Base-by-base conservation (phyloP, 2,113 vertebrate species). In the Oreocharis arfaki region DNA sequence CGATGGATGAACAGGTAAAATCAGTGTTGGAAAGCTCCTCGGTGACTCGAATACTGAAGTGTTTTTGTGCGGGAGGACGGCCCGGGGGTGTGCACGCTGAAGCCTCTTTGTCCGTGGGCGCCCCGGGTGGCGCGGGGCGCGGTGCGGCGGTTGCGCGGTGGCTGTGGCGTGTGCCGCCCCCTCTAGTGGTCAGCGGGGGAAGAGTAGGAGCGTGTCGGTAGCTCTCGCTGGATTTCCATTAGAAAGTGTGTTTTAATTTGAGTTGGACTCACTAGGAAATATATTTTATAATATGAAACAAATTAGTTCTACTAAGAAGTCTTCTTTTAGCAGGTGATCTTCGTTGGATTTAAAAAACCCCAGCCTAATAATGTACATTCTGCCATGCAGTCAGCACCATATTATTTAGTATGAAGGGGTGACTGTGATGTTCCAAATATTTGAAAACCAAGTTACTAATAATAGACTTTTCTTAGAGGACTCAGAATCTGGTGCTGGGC, bases 21-120 rank as follows among this genome's bases (percentile, higher is more conserved):
- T 28, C 13, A 21, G 1, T 11, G 16, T 30, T 49, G 55, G 4
- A 41, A 61, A n/a, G 63, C 56, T 63, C 20, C 21, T 70, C 6
- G 4, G 46, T 65, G 50, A 7, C 23, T 47, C 0, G 35, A 23
- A 9, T 16, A 5, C 1, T 7, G 4, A 4, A 10, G 22, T 39
- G 13, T 57, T 59, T 64, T 13, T 39, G 82, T 86, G 23, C 23
- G 1, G 50, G 32, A 42, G 61, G 41, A 2, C 10, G 84, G 56
- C 16, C 57, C 2, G 15, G 12, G 7, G 22, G 5, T 7, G n/a
- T 39, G 50, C 5, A 32, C n/a, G 22, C 65, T 6, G 56, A 0
- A 22, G 68, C 30, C 23, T 37, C 91, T 92, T 95, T 95, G 81
- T 91, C 56, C 22, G 37, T 4, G 49, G 15, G 81, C 59, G 59